These are phyloP conservation scores for Sarotherodon lohbergeri DNA, from an alignment of 2,113 vertebrate species.

Conservation along the genomic window DNA sequence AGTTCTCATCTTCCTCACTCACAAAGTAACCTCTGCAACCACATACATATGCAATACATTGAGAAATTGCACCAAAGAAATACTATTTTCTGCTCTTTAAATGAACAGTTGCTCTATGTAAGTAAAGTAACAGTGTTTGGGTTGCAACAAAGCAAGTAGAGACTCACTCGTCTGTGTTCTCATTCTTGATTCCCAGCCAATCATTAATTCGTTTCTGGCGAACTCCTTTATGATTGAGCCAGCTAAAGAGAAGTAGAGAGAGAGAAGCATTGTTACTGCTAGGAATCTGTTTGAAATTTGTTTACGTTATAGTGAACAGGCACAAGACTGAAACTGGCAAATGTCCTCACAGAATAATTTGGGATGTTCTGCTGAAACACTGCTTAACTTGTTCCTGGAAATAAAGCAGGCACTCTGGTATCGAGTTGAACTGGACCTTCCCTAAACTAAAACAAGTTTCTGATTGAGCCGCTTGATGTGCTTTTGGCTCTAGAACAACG, in stretches of 20 bases:
- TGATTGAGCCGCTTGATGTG: not conserved
- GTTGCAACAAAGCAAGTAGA: not conserved
- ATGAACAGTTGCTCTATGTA: not conserved
- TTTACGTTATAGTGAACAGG: not conserved
- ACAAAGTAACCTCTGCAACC: slow-evolving; percentile 82
- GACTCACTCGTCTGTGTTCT: slow-evolving; percentile 90
- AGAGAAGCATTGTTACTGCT: not conserved
- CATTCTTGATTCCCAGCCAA: slow-evolving; percentile 94
- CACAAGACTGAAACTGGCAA: not conserved
- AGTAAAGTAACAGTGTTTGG: not conserved
- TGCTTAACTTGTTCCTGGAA: not conserved
- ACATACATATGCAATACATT: not conserved
- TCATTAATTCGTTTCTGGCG: slow-evolving; percentile 93
- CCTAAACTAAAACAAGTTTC: not conserved
- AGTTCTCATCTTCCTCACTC: slow-evolving; percentile 88
- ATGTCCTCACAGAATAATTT: not conserved
- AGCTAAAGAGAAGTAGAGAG: slow-evolving; percentile 64
- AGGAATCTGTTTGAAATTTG: not conserved
- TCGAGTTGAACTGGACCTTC: not conserved
- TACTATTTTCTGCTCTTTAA: not conserved
- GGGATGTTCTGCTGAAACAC: not conserved
- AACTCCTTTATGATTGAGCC: slow-evolving; percentile 97
- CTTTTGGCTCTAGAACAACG: not conserved
- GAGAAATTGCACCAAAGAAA: not conserved
- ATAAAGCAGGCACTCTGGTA: not conserved